These are phyloP conservation scores for Drosophila sp. DNA, from an alignment of 1,140 invertebrate species.

Conservation along the genomic window DNA sequence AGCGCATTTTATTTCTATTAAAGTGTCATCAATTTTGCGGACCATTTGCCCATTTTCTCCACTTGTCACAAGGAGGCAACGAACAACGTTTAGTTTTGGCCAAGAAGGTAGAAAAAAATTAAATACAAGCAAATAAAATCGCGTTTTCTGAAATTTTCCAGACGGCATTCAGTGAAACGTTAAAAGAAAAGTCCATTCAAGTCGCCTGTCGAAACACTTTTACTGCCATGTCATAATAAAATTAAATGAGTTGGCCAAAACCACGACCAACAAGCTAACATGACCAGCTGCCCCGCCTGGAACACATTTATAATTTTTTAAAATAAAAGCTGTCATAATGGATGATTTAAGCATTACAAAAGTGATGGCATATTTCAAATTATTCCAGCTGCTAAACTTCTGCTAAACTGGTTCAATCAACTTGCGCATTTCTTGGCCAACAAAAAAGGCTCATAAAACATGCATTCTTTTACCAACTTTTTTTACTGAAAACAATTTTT, in stretches of 20 bases:
- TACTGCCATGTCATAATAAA: constrained; percentile 73
- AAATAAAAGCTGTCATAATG: constrained; percentile 19
- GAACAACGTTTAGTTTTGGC: constrained; percentile 51
- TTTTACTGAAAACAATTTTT: constrained; percentile 24
- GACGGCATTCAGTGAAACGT: constrained; percentile 17
- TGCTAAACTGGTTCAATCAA: constrained; percentile 14
- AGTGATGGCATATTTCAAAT: constrained; percentile 36
- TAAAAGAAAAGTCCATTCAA: constrained; percentile 21
- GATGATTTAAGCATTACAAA: constrained; percentile 8
- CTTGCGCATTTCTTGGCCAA: constrained; percentile 7
- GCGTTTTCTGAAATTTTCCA: constrained; percentile 57
- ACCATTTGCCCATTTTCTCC: constrained; percentile 36
- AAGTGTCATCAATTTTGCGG: constrained; percentile 67
- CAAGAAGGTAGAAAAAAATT: constrained; percentile 5
- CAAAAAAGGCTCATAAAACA: constrained; percentile 15
- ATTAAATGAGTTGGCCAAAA: constrained; percentile 58
- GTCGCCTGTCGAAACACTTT: constrained; percentile 47
- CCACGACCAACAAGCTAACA: constrained; percentile 4
- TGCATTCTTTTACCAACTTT: constrained; percentile 28
- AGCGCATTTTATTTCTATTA: constrained; percentile 66
- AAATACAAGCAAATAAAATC: constrained; percentile 39
- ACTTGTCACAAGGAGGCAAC: constrained; percentile 1
- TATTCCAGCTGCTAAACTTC: neutral
- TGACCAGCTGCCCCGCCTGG: constrained; percentile 19
- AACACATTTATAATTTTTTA: constrained; percentile 22